Base-by-base conservation (phyloP, 2,797 vertebrate genomes). In the Neopelma chrysocephalum region DNA sequence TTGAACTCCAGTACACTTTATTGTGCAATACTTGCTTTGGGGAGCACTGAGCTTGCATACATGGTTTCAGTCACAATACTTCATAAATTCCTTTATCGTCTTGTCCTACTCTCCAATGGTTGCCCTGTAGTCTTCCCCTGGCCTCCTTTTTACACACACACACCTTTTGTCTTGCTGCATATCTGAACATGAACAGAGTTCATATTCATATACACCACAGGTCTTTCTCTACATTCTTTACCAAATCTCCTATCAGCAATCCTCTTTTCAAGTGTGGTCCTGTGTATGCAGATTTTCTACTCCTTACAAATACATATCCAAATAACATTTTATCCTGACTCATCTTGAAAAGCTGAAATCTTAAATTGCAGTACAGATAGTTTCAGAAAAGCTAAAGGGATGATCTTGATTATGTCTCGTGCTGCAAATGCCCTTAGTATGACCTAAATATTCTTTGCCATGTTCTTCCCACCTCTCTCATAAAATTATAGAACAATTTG, bases 1-100 rank as follows among this genome's bases (percentile, higher is more conserved):
- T 68, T 87, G 77, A 95, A 95, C 69, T 90, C 50, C 36, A 53
- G 27, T 72, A 47, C 71, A 87, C 77, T 93, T 92, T 81, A 87
- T 56, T 36, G 62, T 73, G 47, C 47, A 80, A 65, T 42, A 22
- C 61, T 64, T 77, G 81, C 50, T 90, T 89, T 66, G 64, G 51
- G 61, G 12, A 87, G n/a, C 57, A 54, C 48, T 69, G 53, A 83
- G 82, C 77, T 88, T 6, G 25, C 7, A 38, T 26, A 10, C 31
- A 25, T 29, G 10, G 17, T 43, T 91, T 77, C 36, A 45, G 40
- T 36, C 48, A 68, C 27, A 71, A 20, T 60, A 57, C 20, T 77
- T 85, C 45, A 82, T 85, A 57, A 82, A 90, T 78, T 81, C 83
- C 29, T 56, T 81, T 40, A 62, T 78, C 58, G 25, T 78, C 40